These are phyloP conservation scores for Sakesphorus luctuosus DNA, from an alignment of 2,113 vertebrate genomes.

Conservation along the genomic window DNA sequence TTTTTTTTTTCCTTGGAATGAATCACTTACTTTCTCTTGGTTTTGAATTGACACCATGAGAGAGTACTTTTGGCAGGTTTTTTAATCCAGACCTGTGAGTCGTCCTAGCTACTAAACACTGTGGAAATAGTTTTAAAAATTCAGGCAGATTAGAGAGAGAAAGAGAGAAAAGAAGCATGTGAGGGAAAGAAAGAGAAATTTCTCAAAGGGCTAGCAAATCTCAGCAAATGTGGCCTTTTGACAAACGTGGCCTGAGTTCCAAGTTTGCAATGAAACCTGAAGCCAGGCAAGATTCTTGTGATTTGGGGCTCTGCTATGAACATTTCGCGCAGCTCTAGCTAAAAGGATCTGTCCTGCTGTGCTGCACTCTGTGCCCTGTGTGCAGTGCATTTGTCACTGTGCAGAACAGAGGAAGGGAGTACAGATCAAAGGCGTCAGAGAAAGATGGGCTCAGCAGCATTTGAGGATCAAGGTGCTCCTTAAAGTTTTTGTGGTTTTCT, in stretches of 20 bases:
- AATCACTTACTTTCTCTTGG: background rate
- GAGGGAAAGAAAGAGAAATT: conserved; percentile 25
- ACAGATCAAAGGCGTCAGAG: conserved; percentile 53
- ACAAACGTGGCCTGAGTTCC: conserved; percentile 54
- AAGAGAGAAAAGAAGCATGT: background rate
- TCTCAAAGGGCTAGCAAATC: conserved; percentile 47
- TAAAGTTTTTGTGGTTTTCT: conserved; percentile 42
- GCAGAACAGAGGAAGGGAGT: conserved; percentile 63
- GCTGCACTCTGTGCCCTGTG: conserved; percentile 64
- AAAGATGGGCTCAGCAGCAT: conserved; percentile 60
- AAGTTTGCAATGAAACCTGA: conserved; percentile 50
- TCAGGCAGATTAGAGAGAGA: conserved; percentile 31
- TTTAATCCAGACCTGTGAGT: conserved; percentile 15
- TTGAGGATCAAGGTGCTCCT: conserved; percentile 28
- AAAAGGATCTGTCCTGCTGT: conserved; percentile 66
- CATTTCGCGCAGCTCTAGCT: conserved; percentile 62
- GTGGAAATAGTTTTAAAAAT: conserved; percentile 61
- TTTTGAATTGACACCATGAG: conserved; percentile 41
- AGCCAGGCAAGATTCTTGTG: conserved; percentile 57
- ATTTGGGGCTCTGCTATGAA: conserved; percentile 68
- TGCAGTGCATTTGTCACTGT: conserved; percentile 62
- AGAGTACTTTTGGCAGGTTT: conserved; percentile 39
- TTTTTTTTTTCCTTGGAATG: background rate
- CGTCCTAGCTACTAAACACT: conserved; percentile 20
- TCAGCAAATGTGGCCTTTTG: conserved; percentile 36